phyloP scores from a whole-genome alignment of 2,113 vertebrate genomes.

The Paedocypris sp. region DNA sequence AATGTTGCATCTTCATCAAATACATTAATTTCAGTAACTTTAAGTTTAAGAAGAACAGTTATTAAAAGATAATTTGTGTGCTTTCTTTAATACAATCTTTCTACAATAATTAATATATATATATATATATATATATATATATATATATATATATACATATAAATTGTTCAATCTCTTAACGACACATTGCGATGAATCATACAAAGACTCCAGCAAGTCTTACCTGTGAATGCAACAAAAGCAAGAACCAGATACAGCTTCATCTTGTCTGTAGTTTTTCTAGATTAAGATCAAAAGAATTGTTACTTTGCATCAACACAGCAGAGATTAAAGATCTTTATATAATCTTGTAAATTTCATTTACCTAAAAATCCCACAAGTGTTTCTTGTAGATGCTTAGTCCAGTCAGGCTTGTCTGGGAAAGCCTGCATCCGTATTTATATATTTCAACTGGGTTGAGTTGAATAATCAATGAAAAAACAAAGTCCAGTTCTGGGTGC shows the following conservation, averaged over 20 bases:
- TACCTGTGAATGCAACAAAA: slow-evolving; percentile 52
- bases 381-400: slow-evolving; percentile 3
- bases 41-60: too few species aligned
- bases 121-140: too few species aligned
- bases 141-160: too few species aligned
- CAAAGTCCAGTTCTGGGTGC: slow-evolving; percentile 48
- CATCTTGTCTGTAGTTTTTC: slow-evolving; percentile 24
- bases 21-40: too few species aligned
- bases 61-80: too few species aligned
- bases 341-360: not conserved
- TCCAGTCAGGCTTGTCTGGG: slow-evolving; percentile 2
- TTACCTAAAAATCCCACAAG: slow-evolving; percentile 11
- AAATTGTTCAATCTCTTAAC: too few species aligned
- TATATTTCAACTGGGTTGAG: slow-evolving; percentile 42
- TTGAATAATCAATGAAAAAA: slow-evolving; percentile 7
- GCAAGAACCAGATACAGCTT: slow-evolving; percentile 45
- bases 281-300: not conserved
- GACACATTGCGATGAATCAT: too few species aligned
- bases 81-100: not conserved
- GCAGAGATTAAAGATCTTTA: not conserved
- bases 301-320: not conserved
- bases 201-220: slow-evolving; percentile 2
- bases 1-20: too few species aligned
- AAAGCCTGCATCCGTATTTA: not conserved
- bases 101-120: too few species aligned